Conservation (phyloP, 2,113 vertebrate species). For the Seriola rivoliana region DNA sequence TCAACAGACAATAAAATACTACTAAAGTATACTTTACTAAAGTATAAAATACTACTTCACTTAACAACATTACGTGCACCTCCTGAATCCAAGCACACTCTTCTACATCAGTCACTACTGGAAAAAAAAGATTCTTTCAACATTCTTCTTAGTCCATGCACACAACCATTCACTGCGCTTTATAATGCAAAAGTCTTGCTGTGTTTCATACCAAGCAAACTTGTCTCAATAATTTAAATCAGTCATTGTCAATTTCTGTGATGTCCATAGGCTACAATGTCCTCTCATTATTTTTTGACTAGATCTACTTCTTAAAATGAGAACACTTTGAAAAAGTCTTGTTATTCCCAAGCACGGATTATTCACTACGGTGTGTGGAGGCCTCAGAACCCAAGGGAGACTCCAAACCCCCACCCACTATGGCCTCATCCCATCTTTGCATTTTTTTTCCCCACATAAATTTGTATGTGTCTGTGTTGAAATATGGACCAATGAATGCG, state of each 20-base stretch:
- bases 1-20: too few relatives aligned
- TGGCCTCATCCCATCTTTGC: too few relatives aligned
- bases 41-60: too few relatives aligned
- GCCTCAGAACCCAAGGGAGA: too few relatives aligned
- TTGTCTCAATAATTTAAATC: constrained; percentile 23
- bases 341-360: not conserved
- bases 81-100: not conserved
- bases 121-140: not conserved
- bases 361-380: too few relatives aligned
- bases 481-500: too few relatives aligned
- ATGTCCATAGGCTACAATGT: not conserved
- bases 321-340: not conserved
- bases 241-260: not conserved
- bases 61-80: too few relatives aligned
- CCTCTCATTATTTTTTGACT: constrained; percentile 10
- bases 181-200: constrained; percentile 5
- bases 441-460: too few relatives aligned
- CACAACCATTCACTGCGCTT: not conserved
- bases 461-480: too few relatives aligned
- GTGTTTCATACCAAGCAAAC: not conserved
- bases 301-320: not conserved
- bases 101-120: not conserved
- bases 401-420: too few relatives aligned
- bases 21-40: too few relatives aligned
- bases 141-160: not conserved